Evolutionary conservation across 2,113 vertebrate species (phyloP).

Genomic region (Agelaius phoeniceus): DNA sequence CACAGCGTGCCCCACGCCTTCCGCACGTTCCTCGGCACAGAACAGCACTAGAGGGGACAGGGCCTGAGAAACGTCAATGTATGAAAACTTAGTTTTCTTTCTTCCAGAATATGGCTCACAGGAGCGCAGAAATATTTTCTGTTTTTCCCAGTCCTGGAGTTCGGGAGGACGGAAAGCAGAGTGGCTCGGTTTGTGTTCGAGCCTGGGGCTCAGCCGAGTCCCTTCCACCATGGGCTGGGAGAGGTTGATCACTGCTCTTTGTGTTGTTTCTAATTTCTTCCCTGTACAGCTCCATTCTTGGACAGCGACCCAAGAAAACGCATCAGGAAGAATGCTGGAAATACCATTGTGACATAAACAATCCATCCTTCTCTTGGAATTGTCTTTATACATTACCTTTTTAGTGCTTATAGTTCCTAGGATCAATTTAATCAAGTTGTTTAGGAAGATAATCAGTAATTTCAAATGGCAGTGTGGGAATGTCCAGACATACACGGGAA

Average conservation of each 20-base stretch:
- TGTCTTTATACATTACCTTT: not conserved
- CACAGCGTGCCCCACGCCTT: accelerated
- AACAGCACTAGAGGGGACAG: accelerated
- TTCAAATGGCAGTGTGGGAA: not conserved
- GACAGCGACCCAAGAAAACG: not conserved
- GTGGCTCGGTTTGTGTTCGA: accelerated
- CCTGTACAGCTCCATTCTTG: not conserved
- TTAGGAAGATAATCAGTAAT: not conserved
- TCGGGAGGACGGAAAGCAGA: not conserved
- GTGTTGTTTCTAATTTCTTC: not conserved
- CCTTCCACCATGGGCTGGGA: accelerated
- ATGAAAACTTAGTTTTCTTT: not conserved
- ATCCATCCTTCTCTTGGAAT: not conserved
- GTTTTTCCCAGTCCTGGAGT: not conserved
- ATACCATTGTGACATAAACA: too few species aligned
- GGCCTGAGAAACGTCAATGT: not conserved
- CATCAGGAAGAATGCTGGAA: not conserved
- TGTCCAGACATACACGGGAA: not conserved
- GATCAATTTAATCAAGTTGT: not conserved
- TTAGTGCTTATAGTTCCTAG: not conserved
- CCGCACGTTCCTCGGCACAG: too few species aligned
- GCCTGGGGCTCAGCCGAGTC: not conserved
- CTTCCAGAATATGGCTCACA: not conserved
- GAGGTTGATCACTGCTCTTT: accelerated
- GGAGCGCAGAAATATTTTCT: not conserved